Percentiles rank a stretch among this genome's conserved stretches.
These are phyloP conservation scores for Lasioglossum morio DNA, from an alignment of 2,888 invertebrate species.

Conservation along the genomic window DNA sequence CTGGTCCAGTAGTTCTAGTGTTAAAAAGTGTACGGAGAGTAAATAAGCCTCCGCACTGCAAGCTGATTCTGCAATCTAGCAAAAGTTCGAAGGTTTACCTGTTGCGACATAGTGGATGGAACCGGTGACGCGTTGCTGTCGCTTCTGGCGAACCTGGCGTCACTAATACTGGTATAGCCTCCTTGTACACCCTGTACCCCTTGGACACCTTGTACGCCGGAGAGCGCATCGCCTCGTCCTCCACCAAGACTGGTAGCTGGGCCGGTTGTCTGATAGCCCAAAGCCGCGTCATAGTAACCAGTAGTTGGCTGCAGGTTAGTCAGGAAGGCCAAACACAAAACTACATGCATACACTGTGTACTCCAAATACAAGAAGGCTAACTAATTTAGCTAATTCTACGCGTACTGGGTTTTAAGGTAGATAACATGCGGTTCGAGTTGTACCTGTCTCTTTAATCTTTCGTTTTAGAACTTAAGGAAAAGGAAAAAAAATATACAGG, in stretches of 20 bases:
- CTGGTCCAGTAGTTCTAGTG: too few species aligned
- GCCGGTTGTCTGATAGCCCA: conserved; percentile 89
- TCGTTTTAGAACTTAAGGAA: background rate
- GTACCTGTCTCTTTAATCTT: conserved; percentile 34
- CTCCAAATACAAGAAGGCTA: conserved; percentile 83
- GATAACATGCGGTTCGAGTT: conserved; percentile 58
- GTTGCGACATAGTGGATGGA: conserved; percentile 90
- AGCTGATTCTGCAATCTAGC: background rate
- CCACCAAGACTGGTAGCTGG: conserved; percentile 89
- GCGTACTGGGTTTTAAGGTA: conserved; percentile 64
- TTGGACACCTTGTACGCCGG: conserved; percentile 86
- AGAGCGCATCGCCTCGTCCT: conserved; percentile 88
- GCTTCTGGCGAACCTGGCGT: conserved; percentile 89
- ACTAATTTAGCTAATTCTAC: conserved; percentile 78
- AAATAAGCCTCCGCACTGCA: too few species aligned
- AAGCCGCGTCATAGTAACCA: conserved; percentile 89
- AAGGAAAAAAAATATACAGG: too few species aligned
- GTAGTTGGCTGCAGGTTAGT: conserved; percentile 85
- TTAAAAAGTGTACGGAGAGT: too few species aligned
- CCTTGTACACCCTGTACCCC: conserved; percentile 83
- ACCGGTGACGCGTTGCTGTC: conserved; percentile 94
- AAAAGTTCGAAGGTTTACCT: conserved; percentile 82
- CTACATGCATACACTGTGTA: conserved; percentile 85
- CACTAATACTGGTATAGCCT: conserved; percentile 89
- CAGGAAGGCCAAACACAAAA: conserved; percentile 84